Evolutionary conservation across 92 coral and sea anemone genomes (phyloP), one percentile per base, ranked within the genome.

Genomic region (Porites cylindrica): DNA sequence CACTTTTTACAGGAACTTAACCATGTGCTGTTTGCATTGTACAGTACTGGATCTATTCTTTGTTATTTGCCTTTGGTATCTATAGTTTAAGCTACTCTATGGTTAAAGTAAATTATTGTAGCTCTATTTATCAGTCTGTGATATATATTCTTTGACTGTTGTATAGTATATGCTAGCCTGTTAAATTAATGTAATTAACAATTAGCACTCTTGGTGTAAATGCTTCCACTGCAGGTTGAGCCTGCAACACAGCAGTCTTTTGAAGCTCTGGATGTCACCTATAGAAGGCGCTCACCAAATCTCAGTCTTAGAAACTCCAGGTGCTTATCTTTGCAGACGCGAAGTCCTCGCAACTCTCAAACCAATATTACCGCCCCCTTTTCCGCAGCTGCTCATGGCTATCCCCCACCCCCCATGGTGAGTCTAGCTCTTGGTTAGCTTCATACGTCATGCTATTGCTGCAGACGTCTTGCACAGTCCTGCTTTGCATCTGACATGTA

Each of bases 231-330:
- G 79, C 89, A 95, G 98, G 92, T 95, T 32, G 83, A 79, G 50
- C 91, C 93, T 70, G 93, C 93, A 53, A 85, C 91, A 51, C 94
- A 92, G 60, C 96, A 91, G 81, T 95, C 98, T 19, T 95, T 95
- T 91, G 96, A 95, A 70, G 98, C 98, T 65, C 83, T 95, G 93
- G 98, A 95, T 91, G 98, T 95, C 69, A 93, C 92, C 54, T 89
- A 91, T 67, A 80, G 98, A 78, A 83, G 95, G 89, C 93, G 88
- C 67, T 94, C 93, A 64, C 98, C 96, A 85, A 91, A 88, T 90
- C 81, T 78, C 71, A 88, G 80, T 88, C 93, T 82, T 68, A 85
- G 98, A 80, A 93, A 26, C 62, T 93, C 96, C 81, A 93, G 84
- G 88, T 89, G 72, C 79, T 93, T 86, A 80, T 92, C 95, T 86